These are phyloP conservation scores for Muschampia plurimacula DNA, from an alignment of 2,888 invertebrate species.

Conservation along the genomic window DNA sequence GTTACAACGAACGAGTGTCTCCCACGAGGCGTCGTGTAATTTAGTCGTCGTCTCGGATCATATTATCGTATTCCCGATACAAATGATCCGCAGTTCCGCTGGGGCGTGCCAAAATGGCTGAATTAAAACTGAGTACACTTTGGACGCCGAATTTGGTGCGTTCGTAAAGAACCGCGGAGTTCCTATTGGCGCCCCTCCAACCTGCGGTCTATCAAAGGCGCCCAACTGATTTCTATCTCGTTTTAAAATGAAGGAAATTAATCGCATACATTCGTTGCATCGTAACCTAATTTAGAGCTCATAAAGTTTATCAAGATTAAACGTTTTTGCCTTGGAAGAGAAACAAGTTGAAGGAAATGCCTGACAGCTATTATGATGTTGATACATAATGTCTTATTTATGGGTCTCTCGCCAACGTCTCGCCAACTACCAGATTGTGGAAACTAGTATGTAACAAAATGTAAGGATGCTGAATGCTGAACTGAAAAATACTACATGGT, in stretches of 20 bases:
- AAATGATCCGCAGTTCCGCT: slow-evolving; percentile 75
- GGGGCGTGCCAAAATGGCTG: slow-evolving; percentile 79
- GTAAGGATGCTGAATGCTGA: too few species aligned
- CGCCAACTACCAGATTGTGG: too few species aligned
- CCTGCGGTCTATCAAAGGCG: neutral
- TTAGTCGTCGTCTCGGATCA: slow-evolving; percentile 56
- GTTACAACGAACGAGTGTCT: slow-evolving; percentile 18
- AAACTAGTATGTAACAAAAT: too few species aligned
- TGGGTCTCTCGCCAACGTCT: neutral
- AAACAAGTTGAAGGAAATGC: neutral
- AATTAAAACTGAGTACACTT: slow-evolving; percentile 77
- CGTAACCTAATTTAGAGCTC: slow-evolving; percentile 1
- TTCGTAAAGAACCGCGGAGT: slow-evolving; percentile 32
- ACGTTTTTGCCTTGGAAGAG: neutral
- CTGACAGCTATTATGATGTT: neutral
- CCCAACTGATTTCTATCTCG: slow-evolving; percentile 14
- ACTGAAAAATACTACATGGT: too few species aligned
- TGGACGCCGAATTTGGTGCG: slow-evolving; percentile 42
- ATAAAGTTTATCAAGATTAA: slow-evolving; percentile 5
- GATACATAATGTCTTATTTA: neutral
- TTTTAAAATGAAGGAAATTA: slow-evolving; percentile 8
- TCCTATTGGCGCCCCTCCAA: slow-evolving; percentile 25
- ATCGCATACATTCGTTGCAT: slow-evolving; percentile 12
- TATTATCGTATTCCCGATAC: slow-evolving; percentile 72
- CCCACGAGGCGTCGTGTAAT: slow-evolving; percentile 29